phyloP scores from a whole-genome alignment of 2,888 invertebrate species.

The Drosophila lutescens region DNA sequence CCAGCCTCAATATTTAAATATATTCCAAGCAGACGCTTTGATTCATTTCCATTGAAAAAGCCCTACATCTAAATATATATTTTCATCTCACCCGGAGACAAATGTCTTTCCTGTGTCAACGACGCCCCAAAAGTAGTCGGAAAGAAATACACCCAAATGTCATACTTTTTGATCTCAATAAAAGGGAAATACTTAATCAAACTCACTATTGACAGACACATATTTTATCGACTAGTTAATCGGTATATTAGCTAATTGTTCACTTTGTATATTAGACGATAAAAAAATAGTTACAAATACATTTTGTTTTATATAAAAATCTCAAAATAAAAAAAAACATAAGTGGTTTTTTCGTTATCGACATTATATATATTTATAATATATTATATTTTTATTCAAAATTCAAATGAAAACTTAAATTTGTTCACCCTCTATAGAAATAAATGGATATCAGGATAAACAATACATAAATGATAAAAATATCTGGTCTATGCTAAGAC shows the following conservation, averaged over 20 bases:
- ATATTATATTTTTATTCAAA: no score
- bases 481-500: no score
- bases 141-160: background rate
- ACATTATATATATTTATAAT: no score
- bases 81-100: slow-evolving; percentile 45
- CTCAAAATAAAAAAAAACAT: no score
- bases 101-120: slow-evolving; percentile 58
- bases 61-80: slow-evolving; percentile 9
- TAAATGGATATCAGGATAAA: no score
- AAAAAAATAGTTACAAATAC: no score
- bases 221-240: background rate
- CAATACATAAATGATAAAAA: no score
- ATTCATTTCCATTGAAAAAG: slow-evolving; percentile 14
- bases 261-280: no score
- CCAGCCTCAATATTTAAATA: background rate
- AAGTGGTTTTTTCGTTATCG: no score
- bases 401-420: no score
- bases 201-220: slow-evolving; percentile 14
- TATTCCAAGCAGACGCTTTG: slow-evolving; percentile 13
- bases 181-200: slow-evolving; percentile 27
- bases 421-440: no score
- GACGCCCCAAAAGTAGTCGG: slow-evolving; percentile 20
- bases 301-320: no score
- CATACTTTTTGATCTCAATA: slow-evolving; percentile 17
- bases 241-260: background rate